Evolutionary conservation across 2,797 vertebrate genomes (phyloP), one percentile per base, ranked within the genome.

Genomic region (Pampus argenteus): DNA sequence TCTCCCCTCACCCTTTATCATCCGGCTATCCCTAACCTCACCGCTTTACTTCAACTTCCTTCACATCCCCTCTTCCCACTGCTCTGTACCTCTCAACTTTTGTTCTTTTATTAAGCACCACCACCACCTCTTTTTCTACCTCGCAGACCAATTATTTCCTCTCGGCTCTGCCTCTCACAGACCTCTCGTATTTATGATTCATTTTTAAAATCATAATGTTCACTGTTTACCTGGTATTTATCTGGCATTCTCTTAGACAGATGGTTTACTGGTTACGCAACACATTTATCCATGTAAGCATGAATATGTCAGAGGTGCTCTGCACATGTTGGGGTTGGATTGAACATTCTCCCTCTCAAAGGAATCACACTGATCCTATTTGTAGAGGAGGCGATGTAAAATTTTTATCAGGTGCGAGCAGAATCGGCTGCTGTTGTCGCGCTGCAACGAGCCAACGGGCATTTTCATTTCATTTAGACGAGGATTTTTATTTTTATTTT

Each of bases 231-330:
- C 64, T 64, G 9, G 42, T 57, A 58, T 79, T 80, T 79, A 78
- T 85, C 66, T 76, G 69, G 49, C 60, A 2, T 68, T 75, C 65
- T 59, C 81, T 79, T 68, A 68, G 68, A 82, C 87, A 88, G 83
- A 90, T 86, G 87, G 79, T 88, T 86, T 71, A 64, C 69, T n/a
- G 52, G 64, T 91, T 85, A 82, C 2, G 65, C 81, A 87, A 88
- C 71, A 15, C 74, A 70, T 86, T 85, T 79, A 78, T 74, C 79
- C 79, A 56, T 65, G 78, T 51, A 54, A 82, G 84, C 64, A 56
- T 70, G 76, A 86, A 81, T 72, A 75, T 77, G 74, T 86, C 79
- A 86, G 82, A 88, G 76, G 68, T 65, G 72, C 64, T 66, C 50
- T 64, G 80, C 79, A 80, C 74, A 81, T 76, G 81, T 79, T 59